Evolutionary conservation across 2,113 vertebrate genomes (phyloP).

Genomic region (Regulus satrapa): DNA sequence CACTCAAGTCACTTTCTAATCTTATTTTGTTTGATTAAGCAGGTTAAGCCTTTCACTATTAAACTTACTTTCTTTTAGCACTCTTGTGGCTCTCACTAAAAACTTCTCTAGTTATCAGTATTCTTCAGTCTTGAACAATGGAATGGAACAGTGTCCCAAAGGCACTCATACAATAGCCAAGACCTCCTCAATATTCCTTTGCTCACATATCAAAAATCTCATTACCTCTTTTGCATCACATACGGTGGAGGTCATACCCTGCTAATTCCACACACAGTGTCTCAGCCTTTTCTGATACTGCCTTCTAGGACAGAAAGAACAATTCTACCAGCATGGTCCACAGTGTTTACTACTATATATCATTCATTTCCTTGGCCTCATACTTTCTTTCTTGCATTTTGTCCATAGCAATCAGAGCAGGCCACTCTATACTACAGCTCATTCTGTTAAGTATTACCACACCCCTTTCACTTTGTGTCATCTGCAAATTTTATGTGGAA

Average conservation of each 20-base stretch:
- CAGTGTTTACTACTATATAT: background rate
- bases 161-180: background rate
- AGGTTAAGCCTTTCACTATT: background rate
- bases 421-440: background rate
- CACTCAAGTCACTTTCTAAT: background rate
- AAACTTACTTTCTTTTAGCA: background rate
- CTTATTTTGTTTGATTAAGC: background rate
- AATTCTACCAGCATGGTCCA: background rate
- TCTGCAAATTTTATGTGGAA: background rate
- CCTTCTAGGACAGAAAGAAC: background rate
- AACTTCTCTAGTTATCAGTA: background rate
- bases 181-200: background rate
- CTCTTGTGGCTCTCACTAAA: background rate
- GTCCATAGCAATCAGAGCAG: background rate
- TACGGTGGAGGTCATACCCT: background rate
- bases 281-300: background rate
- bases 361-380: background rate
- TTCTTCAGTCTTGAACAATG: background rate
- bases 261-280: background rate
- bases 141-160: background rate
- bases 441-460: background rate
- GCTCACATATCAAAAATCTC: background rate
- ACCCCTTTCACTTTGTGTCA: background rate
- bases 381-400: background rate
- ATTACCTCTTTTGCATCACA: background rate